phyloP scores from a whole-genome alignment of 2,797 vertebrate species.

The Potorous gilbertii region DNA sequence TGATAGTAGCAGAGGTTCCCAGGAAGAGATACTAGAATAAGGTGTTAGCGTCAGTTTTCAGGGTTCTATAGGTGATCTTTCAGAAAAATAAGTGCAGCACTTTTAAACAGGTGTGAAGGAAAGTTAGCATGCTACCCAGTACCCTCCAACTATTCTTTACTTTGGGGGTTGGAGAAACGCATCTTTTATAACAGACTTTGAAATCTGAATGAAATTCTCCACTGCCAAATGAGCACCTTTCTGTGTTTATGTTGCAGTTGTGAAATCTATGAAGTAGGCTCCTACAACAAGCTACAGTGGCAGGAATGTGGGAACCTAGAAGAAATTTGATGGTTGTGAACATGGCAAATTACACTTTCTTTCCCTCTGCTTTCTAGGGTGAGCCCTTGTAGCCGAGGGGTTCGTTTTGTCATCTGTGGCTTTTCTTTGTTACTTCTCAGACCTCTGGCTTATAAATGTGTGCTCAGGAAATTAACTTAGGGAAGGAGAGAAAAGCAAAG shows the following conservation, averaged over 20 bases:
- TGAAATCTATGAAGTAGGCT: constrained; percentile 59
- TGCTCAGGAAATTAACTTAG: constrained; percentile 78
- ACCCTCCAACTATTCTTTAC: constrained; percentile 7
- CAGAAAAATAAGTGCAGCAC: constrained; percentile 40
- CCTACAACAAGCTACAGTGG: constrained; percentile 55
- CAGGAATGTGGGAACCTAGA: constrained; percentile 3
- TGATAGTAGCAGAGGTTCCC: constrained; percentile 46
- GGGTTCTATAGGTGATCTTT: constrained; percentile 66
- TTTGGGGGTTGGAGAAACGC: constrained; percentile 43
- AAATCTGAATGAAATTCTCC: constrained; percentile 60
- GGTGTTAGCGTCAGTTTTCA: constrained; percentile 39
- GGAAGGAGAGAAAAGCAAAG: constrained; percentile 74
- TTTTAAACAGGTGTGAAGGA: constrained; percentile 51
- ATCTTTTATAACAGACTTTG: constrained; percentile 43
- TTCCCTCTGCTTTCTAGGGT: constrained; percentile 59
- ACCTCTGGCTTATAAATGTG: constrained; percentile 78
- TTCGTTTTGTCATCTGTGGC: constrained; percentile 77
- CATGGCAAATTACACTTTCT: constrained; percentile 74
- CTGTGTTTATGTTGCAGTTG: constrained; percentile 29
- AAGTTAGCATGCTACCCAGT: background rate
- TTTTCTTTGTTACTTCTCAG: constrained; percentile 75
- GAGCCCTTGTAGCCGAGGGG: constrained; percentile 76
- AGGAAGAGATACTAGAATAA: constrained; percentile 39
- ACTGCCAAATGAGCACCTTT: constrained; percentile 54
- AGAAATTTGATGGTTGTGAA: constrained; percentile 40